Percentiles rank a stretch among this genome's conserved stretches.
Evolutionary conservation across 2,113 vertebrate genomes (phyloP).

Genomic region (Heliornis fulica): DNA sequence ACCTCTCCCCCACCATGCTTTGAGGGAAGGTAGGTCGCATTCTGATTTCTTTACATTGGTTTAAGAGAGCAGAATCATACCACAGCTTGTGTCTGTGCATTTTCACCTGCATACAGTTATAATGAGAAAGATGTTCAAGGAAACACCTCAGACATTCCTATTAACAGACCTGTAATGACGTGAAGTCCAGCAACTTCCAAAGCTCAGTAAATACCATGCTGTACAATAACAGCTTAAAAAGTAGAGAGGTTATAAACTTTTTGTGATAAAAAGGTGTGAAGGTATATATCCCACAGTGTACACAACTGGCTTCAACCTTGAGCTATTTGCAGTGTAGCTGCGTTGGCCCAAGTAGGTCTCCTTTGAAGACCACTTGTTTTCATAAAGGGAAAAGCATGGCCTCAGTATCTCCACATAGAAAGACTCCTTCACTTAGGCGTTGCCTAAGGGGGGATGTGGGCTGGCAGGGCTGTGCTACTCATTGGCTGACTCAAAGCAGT

Average conservation of each 20-base stretch:
- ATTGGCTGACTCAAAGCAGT: neutral
- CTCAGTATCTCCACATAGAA: neutral
- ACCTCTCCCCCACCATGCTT: neutral
- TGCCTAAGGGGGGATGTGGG: neutral
- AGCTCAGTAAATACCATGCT: neutral
- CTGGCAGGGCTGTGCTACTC: neutral
- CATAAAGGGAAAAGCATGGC: neutral
- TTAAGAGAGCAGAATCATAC: slow-evolving; percentile 26
- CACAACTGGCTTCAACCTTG: neutral
- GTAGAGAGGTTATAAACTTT: accelerated
- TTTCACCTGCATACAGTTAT: neutral
- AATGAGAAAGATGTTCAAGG: neutral
- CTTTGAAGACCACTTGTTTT: neutral
- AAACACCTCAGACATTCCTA: neutral
- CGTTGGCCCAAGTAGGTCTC: neutral
- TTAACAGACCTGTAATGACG: neutral
- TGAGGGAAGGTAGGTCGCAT: neutral
- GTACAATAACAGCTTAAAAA: neutral
- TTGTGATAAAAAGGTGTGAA: neutral
- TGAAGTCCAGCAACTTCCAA: neutral
- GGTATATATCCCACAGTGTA: neutral
- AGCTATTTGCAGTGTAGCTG: neutral
- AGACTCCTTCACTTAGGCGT: neutral
- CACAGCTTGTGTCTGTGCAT: neutral
- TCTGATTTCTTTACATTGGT: neutral